A percentile compares a stretch with the other conserved stretches of the same genome.
phyloP scores from a whole-genome alignment of 2,113 vertebrate genomes.

The Limanda limanda region DNA sequence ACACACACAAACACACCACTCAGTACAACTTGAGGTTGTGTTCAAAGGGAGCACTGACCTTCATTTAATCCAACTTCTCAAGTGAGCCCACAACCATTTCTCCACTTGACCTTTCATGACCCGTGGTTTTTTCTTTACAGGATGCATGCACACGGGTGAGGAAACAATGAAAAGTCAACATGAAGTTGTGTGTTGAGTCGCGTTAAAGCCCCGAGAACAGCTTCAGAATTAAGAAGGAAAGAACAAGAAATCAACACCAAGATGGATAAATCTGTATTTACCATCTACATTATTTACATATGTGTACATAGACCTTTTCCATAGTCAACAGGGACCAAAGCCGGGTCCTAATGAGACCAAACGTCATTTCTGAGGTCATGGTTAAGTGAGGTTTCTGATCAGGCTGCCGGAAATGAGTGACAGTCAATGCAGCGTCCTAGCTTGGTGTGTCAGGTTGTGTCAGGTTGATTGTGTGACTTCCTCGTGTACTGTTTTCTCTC shows the following conservation, averaged over 20 bases:
- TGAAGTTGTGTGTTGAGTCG: too few species aligned
- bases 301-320: too few species aligned
- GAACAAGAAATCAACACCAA: background rate
- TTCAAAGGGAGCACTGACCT: constrained; percentile 33
- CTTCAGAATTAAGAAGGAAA: too few species aligned
- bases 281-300: too few species aligned
- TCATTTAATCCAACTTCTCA: background rate
- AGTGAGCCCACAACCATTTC: background rate
- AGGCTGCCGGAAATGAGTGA: too few species aligned
- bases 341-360: too few species aligned
- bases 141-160: background rate
- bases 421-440: too few species aligned
- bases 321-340: too few species aligned
- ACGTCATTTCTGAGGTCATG: too few species aligned
- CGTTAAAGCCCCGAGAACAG: too few species aligned
- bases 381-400: too few species aligned
- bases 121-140: background rate
- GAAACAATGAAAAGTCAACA: background rate
- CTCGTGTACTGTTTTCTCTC: background rate
- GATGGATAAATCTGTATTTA: background rate
- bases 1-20: too few species aligned
- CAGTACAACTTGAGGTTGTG: background rate
- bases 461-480: background rate
- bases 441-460: background rate
- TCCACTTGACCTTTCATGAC: constrained; percentile 17